Evolutionary conservation across 2,888 invertebrate species (phyloP).

Genomic region (Deroplatys truncata): DNA sequence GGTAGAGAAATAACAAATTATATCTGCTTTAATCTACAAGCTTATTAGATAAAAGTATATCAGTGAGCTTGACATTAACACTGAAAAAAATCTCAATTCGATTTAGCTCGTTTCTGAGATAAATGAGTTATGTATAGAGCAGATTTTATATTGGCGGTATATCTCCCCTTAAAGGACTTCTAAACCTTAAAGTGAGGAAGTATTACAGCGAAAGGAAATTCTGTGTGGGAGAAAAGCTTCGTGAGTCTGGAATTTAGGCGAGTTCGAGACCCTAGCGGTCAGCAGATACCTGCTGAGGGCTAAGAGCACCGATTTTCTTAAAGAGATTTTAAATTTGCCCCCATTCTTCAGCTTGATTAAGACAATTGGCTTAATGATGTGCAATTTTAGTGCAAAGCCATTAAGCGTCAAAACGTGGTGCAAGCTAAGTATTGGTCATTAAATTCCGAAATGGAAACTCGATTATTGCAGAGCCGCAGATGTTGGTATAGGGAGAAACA

Average conservation of each 20-base stretch:
- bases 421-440: not conserved
- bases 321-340: not conserved
- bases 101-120: too few relatives aligned
- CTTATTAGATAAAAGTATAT: too few relatives aligned
- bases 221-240: not conserved
- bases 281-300: not conserved
- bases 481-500: not conserved
- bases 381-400: not conserved
- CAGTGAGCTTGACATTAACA: too few relatives aligned
- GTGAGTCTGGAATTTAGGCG: not conserved
- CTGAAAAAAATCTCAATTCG: too few relatives aligned
- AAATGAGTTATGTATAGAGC: too few relatives aligned
- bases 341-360: not conserved
- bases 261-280: not conserved
- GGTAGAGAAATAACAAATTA: too few relatives aligned
- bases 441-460: not conserved
- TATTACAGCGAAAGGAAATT: too few relatives aligned
- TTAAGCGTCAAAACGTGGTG: not conserved
- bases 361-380: not conserved
- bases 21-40: too few relatives aligned
- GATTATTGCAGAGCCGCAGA: not conserved
- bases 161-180: too few relatives aligned
- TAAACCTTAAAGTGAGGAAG: too few relatives aligned
- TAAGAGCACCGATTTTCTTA: not conserved
- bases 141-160: too few relatives aligned